Evolutionary conservation across 2,888 invertebrate genomes (phyloP).

Genomic region (Nebria salina): DNA sequence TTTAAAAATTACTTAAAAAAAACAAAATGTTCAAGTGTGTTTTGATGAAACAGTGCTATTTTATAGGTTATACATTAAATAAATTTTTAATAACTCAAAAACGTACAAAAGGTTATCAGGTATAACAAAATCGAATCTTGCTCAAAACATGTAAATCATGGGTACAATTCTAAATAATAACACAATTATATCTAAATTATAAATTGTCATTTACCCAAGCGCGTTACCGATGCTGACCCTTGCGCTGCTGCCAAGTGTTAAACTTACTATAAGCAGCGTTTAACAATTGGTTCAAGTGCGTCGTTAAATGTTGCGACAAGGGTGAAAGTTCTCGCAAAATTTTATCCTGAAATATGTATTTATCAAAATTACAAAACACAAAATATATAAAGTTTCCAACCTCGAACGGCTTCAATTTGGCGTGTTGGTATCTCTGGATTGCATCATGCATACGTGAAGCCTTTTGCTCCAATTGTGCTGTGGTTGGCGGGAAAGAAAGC

Average conservation of each 20-base stretch:
- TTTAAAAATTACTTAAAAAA: too few relatives aligned
- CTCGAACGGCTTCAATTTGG: constrained; percentile 87
- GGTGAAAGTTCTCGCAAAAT: constrained; percentile 84
- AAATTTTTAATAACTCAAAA: neutral
- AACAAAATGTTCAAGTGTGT: neutral
- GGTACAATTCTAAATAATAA: too few relatives aligned
- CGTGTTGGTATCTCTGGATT: constrained; percentile 85
- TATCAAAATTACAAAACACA: constrained; percentile 22
- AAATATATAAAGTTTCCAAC: constrained; percentile 60
- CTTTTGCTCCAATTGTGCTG: constrained; percentile 78
- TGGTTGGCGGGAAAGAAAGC: constrained; percentile 88
- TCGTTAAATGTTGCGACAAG: constrained; percentile 80
- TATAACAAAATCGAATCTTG: neutral
- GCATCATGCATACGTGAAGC: constrained; percentile 90
- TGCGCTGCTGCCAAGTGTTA: constrained; percentile 84
- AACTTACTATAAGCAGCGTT: constrained; percentile 88
- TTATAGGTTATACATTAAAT: neutral
- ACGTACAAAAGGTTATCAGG: neutral
- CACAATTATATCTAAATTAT: too few relatives aligned
- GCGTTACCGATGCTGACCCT: constrained; percentile 56
- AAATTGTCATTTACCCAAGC: too few relatives aligned
- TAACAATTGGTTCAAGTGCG: constrained; percentile 88
- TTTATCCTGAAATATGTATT: constrained; percentile 71
- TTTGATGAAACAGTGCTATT: neutral
- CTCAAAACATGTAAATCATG: neutral